These are phyloP conservation scores for Pseudobourletiella spinata DNA, from an alignment of 1,140 invertebrate species.

Conservation along the genomic window DNA sequence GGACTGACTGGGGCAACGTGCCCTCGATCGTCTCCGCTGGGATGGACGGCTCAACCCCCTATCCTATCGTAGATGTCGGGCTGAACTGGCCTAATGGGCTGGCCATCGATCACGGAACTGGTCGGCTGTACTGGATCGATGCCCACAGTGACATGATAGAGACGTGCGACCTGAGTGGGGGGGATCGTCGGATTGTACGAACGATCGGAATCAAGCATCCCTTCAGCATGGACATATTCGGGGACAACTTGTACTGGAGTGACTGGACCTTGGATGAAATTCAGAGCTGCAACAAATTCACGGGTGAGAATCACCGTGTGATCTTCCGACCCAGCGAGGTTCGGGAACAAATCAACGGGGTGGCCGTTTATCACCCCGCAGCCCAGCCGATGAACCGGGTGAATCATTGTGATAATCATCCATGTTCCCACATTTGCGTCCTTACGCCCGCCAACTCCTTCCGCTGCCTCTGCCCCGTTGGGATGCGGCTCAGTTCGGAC, in stretches of 20 bases:
- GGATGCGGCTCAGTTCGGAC: conserved; percentile 50
- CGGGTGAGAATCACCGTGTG: conserved; percentile 40
- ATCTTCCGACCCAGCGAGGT: conserved; percentile 31
- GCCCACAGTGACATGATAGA: conserved; percentile 68
- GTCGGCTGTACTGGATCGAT: conserved; percentile 80
- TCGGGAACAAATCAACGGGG: conserved; percentile 39
- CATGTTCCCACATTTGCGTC: conserved; percentile 73
- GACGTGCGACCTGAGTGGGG: conserved; percentile 69
- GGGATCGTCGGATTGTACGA: conserved; percentile 46
- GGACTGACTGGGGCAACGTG: conserved; percentile 69
- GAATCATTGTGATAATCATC: conserved; percentile 59
- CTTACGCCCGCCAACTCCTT: conserved; percentile 48
- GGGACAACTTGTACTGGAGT: conserved; percentile 78
- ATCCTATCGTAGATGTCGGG: conserved; percentile 58
- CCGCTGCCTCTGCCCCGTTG: conserved; percentile 68
- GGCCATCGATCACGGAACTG: conserved; percentile 43
- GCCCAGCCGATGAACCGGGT: conserved; percentile 17
- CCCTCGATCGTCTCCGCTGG: conserved; percentile 64
- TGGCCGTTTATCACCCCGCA: conserved; percentile 43
- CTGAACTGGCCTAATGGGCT: conserved; percentile 50
- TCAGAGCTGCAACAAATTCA: conserved; percentile 40
- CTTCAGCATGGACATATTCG: conserved; percentile 74
- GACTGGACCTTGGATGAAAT: conserved; percentile 52
- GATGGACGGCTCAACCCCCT: conserved; percentile 69
- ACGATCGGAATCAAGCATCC: conserved; percentile 49